These are phyloP conservation scores for Cryptomyrus ogoouensis DNA, from an alignment of 2,113 vertebrate genomes.

Conservation along the genomic window DNA sequence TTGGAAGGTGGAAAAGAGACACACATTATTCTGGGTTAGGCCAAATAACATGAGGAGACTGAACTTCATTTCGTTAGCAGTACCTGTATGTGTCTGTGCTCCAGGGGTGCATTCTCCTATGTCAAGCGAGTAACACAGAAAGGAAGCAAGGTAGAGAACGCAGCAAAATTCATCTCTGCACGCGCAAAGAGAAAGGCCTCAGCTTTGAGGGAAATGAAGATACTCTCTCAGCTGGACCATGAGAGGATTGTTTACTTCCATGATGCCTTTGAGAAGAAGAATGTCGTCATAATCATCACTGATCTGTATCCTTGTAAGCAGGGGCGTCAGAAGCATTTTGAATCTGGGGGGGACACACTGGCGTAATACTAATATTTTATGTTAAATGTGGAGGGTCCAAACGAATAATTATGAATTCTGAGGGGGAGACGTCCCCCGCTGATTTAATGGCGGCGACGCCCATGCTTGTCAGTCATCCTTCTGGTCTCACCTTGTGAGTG, in stretches of 20 bases:
- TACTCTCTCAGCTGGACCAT: constrained; percentile 83
- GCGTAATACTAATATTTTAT: too few species aligned
- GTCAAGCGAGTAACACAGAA: constrained; percentile 83
- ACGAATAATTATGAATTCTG: too few species aligned
- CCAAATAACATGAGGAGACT: background rate
- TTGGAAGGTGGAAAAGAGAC: background rate
- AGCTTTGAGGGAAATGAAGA: constrained; percentile 72
- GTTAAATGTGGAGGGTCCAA: too few species aligned
- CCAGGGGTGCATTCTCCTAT: constrained; percentile 95
- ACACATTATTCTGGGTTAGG: background rate
- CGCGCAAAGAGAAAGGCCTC: constrained; percentile 81
- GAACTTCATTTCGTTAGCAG: background rate
- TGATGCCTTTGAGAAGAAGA: constrained; percentile 92
- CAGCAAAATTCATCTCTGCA: constrained; percentile 88
- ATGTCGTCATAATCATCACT: constrained; percentile 77
- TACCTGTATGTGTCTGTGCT: background rate
- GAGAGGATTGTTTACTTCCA: constrained; percentile 86
- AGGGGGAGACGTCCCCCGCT: too few species aligned
- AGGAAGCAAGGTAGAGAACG: constrained; percentile 72
- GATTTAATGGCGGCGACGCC: too few species aligned
- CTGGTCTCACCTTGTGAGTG: background rate
- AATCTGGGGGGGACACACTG: too few species aligned
- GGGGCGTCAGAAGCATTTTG: too few species aligned
- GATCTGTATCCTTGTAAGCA: constrained; percentile 77
- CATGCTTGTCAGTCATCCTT: constrained; percentile 54